These are phyloP conservation scores for Adoxophyes honmai DNA, from an alignment of 1,140 invertebrate species.

Conservation along the genomic window DNA sequence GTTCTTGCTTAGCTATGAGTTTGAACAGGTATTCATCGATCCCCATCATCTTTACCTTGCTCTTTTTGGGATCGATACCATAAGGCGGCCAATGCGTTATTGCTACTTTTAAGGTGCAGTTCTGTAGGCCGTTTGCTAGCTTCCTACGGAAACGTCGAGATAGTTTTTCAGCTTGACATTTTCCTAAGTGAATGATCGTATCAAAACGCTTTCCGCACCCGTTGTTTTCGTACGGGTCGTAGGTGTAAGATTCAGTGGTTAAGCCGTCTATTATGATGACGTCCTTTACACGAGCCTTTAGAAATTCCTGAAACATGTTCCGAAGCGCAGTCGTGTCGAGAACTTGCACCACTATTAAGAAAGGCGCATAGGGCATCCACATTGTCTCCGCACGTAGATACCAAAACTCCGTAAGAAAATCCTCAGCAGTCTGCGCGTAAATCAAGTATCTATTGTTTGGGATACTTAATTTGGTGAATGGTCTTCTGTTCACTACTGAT, in stretches of 20 bases:
- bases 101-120: constrained; percentile 36
- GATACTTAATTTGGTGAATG: neutral
- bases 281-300: constrained; percentile 30
- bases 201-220: constrained; percentile 33
- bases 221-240: constrained; percentile 47
- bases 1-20: no score
- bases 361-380: constrained; percentile 17
- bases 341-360: neutral
- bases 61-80: constrained; percentile 24
- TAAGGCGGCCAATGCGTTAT: constrained; percentile 42
- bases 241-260: constrained; percentile 34
- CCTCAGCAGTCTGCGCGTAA: neutral
- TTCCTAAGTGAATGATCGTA: constrained; percentile 21
- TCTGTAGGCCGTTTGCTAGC: constrained; percentile 24
- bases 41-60: constrained; percentile 17
- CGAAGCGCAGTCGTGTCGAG: neutral
- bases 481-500: neutral
- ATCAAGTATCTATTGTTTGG: constrained; percentile 15
- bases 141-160: constrained; percentile 33
- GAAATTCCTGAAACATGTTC: constrained; percentile 19
- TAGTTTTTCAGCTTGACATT: constrained; percentile 16
- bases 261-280: constrained; percentile 32
- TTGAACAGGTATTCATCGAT: constrained; percentile 25
- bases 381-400: neutral
- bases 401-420: constrained; percentile 6